These are phyloP conservation scores for Helicorthomorpha holstii DNA, from an alignment of 1,140 invertebrate genomes.

Conservation along the genomic window DNA sequence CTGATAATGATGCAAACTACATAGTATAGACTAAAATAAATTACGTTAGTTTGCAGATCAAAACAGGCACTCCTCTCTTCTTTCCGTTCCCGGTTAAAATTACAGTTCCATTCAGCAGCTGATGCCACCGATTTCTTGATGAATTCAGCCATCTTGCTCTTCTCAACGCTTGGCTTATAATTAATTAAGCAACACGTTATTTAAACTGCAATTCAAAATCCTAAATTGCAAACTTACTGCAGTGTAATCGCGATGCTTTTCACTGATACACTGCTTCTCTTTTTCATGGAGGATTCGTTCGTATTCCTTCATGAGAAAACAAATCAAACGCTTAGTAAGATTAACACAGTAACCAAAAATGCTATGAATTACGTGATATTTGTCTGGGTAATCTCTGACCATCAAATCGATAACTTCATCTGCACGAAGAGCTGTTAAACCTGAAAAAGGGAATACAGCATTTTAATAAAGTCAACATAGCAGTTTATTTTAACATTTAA, in stretches of 20 bases:
- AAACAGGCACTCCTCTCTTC: constrained; percentile 40
- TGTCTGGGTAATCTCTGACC: constrained; percentile 83
- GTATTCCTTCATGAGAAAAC: constrained; percentile 45
- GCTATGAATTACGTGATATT: constrained; percentile 42
- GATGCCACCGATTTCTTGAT: constrained; percentile 71
- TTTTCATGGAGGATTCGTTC: constrained; percentile 60
- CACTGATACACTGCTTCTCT: constrained; percentile 50
- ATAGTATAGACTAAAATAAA: too few species aligned
- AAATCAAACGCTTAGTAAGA: background rate
- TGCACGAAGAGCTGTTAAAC: constrained; percentile 74
- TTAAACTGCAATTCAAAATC: too few species aligned
- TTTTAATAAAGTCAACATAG: too few species aligned
- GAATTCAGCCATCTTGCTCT: constrained; percentile 39
- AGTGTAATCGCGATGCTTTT: constrained; percentile 40
- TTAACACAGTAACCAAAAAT: background rate
- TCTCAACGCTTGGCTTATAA: constrained; percentile 27
- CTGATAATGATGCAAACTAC: too few species aligned
- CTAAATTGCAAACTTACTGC: background rate
- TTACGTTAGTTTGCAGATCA: constrained; percentile 28
- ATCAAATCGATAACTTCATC: constrained; percentile 88
- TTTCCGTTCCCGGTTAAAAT: constrained; percentile 54
- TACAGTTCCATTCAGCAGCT: constrained; percentile 70
- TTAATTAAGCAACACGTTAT: too few species aligned
- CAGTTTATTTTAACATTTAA: too few species aligned
- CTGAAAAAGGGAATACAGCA: constrained; percentile 31